Evolutionary conservation across 2,888 invertebrate species (phyloP), one percentile per base, ranked within the genome.

Genomic region (Pachymerium ferrugineum): DNA sequence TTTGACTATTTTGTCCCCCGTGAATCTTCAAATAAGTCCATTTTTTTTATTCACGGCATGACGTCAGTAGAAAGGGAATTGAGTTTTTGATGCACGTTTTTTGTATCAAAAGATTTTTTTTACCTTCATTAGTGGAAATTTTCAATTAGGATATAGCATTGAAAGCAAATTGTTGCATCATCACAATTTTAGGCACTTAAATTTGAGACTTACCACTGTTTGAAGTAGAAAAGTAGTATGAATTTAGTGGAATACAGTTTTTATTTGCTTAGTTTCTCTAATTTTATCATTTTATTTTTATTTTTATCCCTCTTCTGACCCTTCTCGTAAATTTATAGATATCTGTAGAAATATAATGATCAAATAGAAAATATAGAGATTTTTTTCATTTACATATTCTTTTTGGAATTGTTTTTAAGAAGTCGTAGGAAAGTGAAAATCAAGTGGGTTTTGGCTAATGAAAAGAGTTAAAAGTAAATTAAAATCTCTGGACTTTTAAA

Each of bases 91-190:
- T 47, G 47, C 47, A 47, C 47, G 47, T 69, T 71, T 54, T n/a
- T 47, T 42, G 25, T 62, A 68, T n/a, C 29, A 47, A 76, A 72
- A 19, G n/a, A n/a, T n/a, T n/a, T n/a, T 16, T 73, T 75, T 73
- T 75, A 29, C 16, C 16, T 42, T 33, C 16, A 12, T 75, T 38
- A 28, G 69, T 70, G 30, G 68, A 33, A n/a, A 68, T 31, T 22
- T 29, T 33, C 22, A 35, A 33, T 68, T 35, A 35, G n/a, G 35
- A 38, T 74, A 38, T 35, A 22, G 29, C 29, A 25, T 33, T 16
- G 22, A 74, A 42, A 73, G 47, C 22, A 42, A 47, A 33, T 74
- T 71, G 28, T 74, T 70, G 19, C 42, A 16, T 71, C 30, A 29
- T 74, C 14, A 25, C n/a, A 35, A n/a, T n/a, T 35, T 22, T 16